A percentile compares a stretch with the other conserved stretches of the same genome.
These are phyloP conservation scores for Athene noctua DNA, from an alignment of 2,113 vertebrate species.

Conservation along the genomic window DNA sequence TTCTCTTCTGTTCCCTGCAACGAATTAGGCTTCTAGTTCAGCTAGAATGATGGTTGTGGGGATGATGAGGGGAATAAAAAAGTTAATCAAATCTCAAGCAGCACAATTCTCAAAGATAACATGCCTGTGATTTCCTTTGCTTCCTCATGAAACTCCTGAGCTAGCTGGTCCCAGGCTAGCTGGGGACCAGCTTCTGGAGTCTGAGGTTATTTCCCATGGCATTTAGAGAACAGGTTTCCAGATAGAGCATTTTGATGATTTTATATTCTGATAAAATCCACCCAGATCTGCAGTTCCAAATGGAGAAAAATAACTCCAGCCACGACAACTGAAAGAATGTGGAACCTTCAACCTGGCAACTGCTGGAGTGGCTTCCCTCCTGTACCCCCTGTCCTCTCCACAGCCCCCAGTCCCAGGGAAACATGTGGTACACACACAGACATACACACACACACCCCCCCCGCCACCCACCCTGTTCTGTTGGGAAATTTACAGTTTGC, in stretches of 20 bases:
- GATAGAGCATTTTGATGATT: not conserved
- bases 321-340: not conserved
- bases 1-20: not conserved
- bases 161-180: not conserved
- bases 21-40: not conserved
- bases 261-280: not conserved
- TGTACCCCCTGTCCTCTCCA: not conserved
- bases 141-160: not conserved
- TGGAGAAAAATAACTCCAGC: not conserved
- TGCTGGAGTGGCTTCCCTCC: not conserved
- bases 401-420: not conserved
- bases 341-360: not conserved
- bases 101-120: not conserved
- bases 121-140: not conserved
- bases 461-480: not conserved
- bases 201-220: not conserved
- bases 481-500: conserved; percentile 29
- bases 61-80: not conserved
- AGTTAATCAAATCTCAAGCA: not conserved
- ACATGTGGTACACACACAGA: not conserved
- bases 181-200: not conserved
- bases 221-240: not conserved
- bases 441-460: not conserved
- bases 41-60: not conserved
- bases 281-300: not conserved